These are phyloP conservation scores for Tubiluchus corallicola DNA, from an alignment of 2,888 invertebrate genomes.

Conservation along the genomic window DNA sequence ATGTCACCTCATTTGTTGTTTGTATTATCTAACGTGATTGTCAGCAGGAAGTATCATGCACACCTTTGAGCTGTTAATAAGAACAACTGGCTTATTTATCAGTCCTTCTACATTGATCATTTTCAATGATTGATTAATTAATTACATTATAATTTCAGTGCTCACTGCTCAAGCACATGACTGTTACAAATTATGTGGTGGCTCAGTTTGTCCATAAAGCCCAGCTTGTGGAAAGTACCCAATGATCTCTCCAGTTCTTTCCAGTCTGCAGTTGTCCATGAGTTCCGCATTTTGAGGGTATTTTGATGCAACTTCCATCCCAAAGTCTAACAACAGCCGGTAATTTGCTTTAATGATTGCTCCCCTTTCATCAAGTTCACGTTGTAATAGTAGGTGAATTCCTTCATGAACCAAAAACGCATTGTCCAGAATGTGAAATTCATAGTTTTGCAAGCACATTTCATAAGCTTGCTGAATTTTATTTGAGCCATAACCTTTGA, in stretches of 20 bases:
- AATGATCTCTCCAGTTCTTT: slow-evolving; percentile 1
- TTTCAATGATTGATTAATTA: too few species aligned
- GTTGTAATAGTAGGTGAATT: not conserved
- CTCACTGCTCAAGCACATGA: too few species aligned
- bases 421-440: slow-evolving; percentile 9
- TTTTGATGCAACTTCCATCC: not conserved
- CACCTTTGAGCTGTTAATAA: too few species aligned
- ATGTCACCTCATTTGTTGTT: too few species aligned
- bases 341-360: slow-evolving; percentile 3
- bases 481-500: slow-evolving; percentile 87
- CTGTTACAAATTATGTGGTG: too few species aligned
- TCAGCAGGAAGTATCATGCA: too few species aligned
- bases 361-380: not conserved
- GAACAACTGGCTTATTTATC: too few species aligned
- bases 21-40: too few species aligned
- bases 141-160: too few species aligned
- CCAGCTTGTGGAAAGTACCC: slow-evolving; percentile 3
- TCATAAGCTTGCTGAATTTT: slow-evolving; percentile 73
- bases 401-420: slow-evolving; percentile 11
- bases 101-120: too few species aligned
- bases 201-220: too few species aligned
- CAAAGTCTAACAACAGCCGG: not conserved
- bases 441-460: slow-evolving; percentile 6
- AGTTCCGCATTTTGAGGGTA: too few species aligned
- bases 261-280: not conserved